These are phyloP conservation scores for Thinocorus orbignyianus DNA, from an alignment of 2,113 vertebrate genomes.

Conservation along the genomic window DNA sequence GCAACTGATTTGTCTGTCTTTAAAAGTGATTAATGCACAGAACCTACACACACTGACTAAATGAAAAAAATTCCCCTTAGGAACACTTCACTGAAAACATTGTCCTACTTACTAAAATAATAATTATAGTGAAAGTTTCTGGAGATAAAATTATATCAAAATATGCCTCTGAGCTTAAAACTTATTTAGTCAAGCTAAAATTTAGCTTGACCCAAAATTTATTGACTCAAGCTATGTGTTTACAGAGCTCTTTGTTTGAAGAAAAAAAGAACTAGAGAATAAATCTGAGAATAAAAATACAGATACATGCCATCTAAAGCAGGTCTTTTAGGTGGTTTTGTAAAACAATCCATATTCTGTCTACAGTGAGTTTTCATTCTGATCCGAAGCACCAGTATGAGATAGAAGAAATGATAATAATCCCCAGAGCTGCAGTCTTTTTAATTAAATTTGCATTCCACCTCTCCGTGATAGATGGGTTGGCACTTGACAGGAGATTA, in stretches of 20 bases:
- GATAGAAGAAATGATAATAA: neutral
- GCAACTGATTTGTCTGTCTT: constrained; percentile 33
- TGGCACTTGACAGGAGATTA: constrained; percentile 14
- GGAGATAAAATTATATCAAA: constrained; percentile 41
- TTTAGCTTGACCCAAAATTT: constrained; percentile 8
- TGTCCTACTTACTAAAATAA: constrained; percentile 41
- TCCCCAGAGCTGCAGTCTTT: constrained; percentile 10
- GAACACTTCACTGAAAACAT: constrained; percentile 24
- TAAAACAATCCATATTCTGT: neutral
- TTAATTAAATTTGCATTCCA: constrained; percentile 56
- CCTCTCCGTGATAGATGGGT: neutral
- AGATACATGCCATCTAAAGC: neutral
- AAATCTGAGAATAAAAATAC: neutral
- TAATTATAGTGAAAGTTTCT: constrained; percentile 35
- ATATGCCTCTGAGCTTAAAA: constrained; percentile 41
- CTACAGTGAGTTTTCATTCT: neutral
- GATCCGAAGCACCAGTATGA: neutral
- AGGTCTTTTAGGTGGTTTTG: neutral
- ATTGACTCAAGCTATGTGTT: neutral
- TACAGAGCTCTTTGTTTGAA: neutral
- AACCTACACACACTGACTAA: constrained; percentile 29
- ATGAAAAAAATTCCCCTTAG: neutral
- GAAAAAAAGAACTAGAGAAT: neutral
- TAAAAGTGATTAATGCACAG: constrained; percentile 52
- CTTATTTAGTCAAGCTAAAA: constrained; percentile 42